phyloP scores from a whole-genome alignment of 2,113 vertebrate genomes.

The Eidolon helvum region DNA sequence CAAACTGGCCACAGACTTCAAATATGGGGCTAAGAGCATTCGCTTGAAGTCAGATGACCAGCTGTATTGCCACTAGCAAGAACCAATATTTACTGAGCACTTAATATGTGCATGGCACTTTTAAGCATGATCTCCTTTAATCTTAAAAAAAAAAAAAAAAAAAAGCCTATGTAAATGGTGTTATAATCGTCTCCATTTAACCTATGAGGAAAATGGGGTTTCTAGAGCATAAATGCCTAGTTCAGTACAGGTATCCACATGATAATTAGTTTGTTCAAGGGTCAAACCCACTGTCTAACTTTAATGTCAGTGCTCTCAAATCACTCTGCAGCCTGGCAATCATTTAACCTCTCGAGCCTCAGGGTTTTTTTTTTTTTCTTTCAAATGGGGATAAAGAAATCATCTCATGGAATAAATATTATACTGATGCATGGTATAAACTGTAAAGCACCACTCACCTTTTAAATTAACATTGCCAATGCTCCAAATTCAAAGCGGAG shows the following conservation, averaged over 20 bases:
- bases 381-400: background rate
- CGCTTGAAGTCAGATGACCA: background rate
- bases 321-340: background rate
- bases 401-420: background rate
- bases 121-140: background rate
- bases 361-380: background rate
- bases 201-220: background rate
- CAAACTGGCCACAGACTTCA: background rate
- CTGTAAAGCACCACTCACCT: background rate
- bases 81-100: background rate
- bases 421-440: background rate
- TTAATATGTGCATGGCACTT: background rate
- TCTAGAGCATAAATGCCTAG: background rate
- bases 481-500: background rate
- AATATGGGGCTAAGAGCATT: background rate
- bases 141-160: background rate
- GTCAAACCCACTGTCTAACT: background rate
- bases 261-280: background rate
- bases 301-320: background rate
- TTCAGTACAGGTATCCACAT: background rate
- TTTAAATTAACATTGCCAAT: background rate
- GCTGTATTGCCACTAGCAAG: background rate
- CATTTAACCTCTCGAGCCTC: background rate
- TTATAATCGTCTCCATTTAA: background rate
- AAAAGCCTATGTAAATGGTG: background rate